Conservation (phyloP, 1,140 invertebrate genomes). For the Panagrolaimus sp. region DNA sequence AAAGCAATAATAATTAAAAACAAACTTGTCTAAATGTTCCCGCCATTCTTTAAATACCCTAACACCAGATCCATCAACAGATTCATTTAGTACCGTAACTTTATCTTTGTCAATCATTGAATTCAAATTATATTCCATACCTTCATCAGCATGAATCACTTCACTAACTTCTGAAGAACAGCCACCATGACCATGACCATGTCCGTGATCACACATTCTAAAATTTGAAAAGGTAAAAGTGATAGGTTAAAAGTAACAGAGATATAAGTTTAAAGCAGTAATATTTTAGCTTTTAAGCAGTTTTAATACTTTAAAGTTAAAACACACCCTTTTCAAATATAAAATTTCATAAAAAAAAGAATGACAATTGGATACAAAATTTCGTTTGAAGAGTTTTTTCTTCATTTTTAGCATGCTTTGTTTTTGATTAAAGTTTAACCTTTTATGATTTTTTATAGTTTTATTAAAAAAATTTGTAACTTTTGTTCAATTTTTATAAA, state of each 20-base stretch:
- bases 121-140: constrained; percentile 78
- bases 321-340: no score
- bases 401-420: no score
- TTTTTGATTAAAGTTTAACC: not conserved
- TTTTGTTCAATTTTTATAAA: no score
- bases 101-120: constrained; percentile 63
- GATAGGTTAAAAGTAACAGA: no score
- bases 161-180: constrained; percentile 65
- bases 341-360: no score
- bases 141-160: constrained; percentile 67
- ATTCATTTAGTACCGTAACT: constrained; percentile 72
- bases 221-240: no score
- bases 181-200: constrained; percentile 55
- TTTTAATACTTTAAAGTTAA: no score
- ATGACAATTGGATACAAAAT: no score
- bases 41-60: constrained; percentile 87
- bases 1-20: constrained; percentile 25
- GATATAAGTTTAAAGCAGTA: no score
- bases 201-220: constrained; percentile 42
- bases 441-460: not conserved
- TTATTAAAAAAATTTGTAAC: no score
- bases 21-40: constrained; percentile 73
- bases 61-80: constrained; percentile 75
- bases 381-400: no score
- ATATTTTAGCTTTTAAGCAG: no score